Percentiles rank a stretch among this genome's conserved stretches.
These are phyloP conservation scores for Platichthys stellatus DNA, from an alignment of 2,113 vertebrate species.

Conservation along the genomic window DNA sequence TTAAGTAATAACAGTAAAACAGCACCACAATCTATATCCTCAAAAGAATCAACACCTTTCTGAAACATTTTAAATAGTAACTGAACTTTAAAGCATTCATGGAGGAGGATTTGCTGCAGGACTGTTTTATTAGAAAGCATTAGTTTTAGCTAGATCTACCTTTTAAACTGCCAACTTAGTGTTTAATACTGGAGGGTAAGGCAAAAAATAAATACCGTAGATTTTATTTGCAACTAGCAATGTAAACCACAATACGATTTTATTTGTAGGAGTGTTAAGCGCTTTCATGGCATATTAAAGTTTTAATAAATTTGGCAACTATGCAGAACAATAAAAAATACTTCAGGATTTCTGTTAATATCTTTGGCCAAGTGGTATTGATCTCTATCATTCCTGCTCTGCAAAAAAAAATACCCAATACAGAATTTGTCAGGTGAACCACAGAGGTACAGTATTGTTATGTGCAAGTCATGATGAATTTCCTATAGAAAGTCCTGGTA, in stretches of 20 bases:
- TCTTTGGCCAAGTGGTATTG: constrained; percentile 58
- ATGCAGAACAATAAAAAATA: constrained; percentile 43
- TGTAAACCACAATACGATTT: constrained; percentile 21
- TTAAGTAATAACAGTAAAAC: background rate
- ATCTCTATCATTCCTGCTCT: constrained; percentile 36
- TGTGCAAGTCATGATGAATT: constrained; percentile 27
- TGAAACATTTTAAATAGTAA: background rate
- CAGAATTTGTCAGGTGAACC: constrained; percentile 12
- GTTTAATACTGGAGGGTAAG: constrained; percentile 57
- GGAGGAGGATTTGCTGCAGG: background rate
- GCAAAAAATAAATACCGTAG: constrained; percentile 40
- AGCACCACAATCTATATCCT: background rate
- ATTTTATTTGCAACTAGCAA: background rate
- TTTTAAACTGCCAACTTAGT: background rate
- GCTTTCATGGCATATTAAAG: background rate
- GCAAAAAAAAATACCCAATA: constrained; percentile 22
- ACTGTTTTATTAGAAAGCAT: background rate
- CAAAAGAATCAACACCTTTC: background rate
- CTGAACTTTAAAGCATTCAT: background rate
- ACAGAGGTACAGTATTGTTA: constrained; percentile 27
- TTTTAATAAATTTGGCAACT: constrained; percentile 29
- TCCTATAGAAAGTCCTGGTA: constrained; percentile 6
- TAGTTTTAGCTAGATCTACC: background rate
- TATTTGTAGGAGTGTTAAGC: constrained; percentile 20
- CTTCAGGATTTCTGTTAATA: background rate